Conservation (phyloP, 2,888 invertebrate species). For the Girardia tigrina region DNA sequence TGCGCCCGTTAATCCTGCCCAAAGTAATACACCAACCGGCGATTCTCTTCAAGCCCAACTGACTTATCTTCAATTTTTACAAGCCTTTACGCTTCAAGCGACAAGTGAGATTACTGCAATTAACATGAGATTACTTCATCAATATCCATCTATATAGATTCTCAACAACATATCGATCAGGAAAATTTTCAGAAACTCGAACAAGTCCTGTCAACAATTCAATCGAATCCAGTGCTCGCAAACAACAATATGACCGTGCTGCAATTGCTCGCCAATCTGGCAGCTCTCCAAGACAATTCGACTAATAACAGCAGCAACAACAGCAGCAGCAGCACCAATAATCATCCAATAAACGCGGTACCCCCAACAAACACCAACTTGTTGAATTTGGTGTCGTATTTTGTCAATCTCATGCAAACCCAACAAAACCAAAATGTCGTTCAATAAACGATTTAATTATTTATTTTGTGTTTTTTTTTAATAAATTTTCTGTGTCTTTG, state of each 20-base stretch:
- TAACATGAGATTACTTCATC: neutral
- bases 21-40: neutral
- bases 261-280: neutral
- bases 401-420: constrained; percentile 14
- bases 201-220: neutral
- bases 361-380: neutral
- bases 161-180: neutral
- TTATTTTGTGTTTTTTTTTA: neutral
- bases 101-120: neutral
- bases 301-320: neutral
- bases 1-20: neutral
- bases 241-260: constrained; percentile 1
- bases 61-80: neutral
- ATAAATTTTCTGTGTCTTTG: too few species aligned
- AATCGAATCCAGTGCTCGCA: constrained; percentile 7
- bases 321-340: neutral
- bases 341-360: neutral
- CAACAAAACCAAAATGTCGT: neutral
- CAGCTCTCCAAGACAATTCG: neutral
- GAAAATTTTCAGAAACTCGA: constrained; percentile 3
- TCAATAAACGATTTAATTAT: neutral
- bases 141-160: neutral
- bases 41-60: neutral
- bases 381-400: neutral
- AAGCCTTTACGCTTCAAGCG: neutral